phyloP scores from a whole-genome alignment of 2,888 invertebrate genomes.

The Sminthurinus aureus region DNA sequence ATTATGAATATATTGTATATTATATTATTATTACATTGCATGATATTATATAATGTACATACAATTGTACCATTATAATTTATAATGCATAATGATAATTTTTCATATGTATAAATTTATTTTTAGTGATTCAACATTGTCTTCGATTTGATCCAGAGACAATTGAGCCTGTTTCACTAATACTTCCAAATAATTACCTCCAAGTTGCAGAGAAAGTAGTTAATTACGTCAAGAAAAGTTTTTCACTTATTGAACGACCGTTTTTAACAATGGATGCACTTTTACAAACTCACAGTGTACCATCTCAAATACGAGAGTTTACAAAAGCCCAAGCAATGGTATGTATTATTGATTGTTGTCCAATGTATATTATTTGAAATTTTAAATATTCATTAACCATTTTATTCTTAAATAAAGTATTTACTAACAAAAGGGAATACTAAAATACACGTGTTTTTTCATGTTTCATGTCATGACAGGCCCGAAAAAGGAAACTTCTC shows the following conservation, averaged over 20 bases:
- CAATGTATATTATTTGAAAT: no score
- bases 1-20: no score
- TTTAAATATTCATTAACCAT: not conserved
- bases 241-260: constrained; percentile 9
- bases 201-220: constrained; percentile 11
- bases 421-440: not conserved
- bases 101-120: no score
- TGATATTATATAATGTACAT: not conserved
- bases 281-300: constrained; percentile 8
- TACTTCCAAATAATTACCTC: constrained; percentile 15
- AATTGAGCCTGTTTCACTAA: constrained; percentile 8
- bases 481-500: not conserved
- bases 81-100: no score
- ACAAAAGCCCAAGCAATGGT: constrained; percentile 6
- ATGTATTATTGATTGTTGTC: not conserved
- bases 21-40: no score
- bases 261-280: constrained; percentile 31
- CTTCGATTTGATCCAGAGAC: constrained; percentile 4
- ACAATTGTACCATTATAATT: not conserved
- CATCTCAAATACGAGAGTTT: constrained; percentile 16
- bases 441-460: not conserved
- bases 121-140: constrained; percentile 23
- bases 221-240: not conserved
- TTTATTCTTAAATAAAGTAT: not conserved
- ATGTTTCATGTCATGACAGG: not conserved